Conservation (phyloP, 2,888 invertebrate genomes). For the Pseudeuparius sepicola region DNA sequence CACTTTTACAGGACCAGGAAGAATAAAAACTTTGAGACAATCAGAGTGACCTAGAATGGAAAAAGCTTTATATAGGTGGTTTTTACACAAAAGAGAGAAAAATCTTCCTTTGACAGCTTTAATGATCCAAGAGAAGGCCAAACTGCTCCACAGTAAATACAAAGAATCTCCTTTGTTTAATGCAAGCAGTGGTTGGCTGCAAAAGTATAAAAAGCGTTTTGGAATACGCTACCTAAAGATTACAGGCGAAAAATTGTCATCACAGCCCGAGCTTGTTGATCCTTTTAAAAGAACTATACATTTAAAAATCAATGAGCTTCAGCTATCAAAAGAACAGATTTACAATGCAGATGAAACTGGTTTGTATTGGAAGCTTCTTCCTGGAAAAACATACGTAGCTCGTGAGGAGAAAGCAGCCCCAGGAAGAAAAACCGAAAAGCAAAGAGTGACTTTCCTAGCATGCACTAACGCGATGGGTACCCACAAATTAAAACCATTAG, state of each 20-base stretch:
- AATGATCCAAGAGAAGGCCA: conserved; percentile 5
- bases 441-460: conserved; percentile 19
- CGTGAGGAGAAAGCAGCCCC: conserved; percentile 18
- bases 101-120: conserved; percentile 6
- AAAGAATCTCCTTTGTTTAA: conserved; percentile 6
- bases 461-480: conserved; percentile 17
- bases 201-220: conserved; percentile 7
- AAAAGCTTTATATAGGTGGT: conserved; percentile 10
- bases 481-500: conserved; percentile 18
- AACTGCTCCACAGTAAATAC: conserved; percentile 3
- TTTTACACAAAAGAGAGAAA: conserved; percentile 9
- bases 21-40: conserved; percentile 5
- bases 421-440: conserved; percentile 16
- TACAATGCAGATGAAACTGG: conserved; percentile 22
- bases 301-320: conserved; percentile 6
- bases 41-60: conserved; percentile 8
- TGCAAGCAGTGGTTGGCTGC: conserved; percentile 5
- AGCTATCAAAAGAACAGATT: conserved; percentile 14
- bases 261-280: conserved; percentile 7
- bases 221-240: conserved; percentile 6
- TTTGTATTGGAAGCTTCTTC: conserved; percentile 21
- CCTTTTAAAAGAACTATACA: conserved; percentile 3
- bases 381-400: conserved; percentile 19
- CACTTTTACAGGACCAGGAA: conserved; percentile 9
- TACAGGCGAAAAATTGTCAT: neutral